Percentiles rank a stretch among this genome's conserved stretches.
phyloP scores from a whole-genome alignment of 2,797 vertebrate species.

The Pseudocheirus occidentalis region DNA sequence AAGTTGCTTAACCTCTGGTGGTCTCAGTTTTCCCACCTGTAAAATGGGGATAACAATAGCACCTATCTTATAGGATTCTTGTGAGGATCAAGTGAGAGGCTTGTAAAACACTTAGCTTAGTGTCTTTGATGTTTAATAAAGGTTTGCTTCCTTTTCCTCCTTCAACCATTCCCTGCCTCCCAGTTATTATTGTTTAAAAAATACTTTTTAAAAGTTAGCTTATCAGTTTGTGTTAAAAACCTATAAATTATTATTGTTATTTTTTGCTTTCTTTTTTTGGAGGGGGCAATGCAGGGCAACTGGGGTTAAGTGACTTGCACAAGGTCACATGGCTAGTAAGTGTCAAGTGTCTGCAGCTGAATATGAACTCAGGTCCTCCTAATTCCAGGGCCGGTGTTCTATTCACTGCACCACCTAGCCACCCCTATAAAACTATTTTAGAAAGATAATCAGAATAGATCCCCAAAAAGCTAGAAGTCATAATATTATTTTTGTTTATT shows the following conservation, averaged over 20 bases:
- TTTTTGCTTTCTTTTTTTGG: no score
- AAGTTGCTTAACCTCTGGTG: neutral
- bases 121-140: neutral
- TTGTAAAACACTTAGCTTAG: neutral
- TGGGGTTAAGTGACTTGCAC: no score
- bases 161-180: neutral
- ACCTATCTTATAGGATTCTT: neutral
- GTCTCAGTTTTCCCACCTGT: neutral
- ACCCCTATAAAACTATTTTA: neutral
- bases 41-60: neutral
- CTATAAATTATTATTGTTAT: neutral
- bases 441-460: slow-evolving; percentile 24
- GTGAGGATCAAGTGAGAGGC: neutral
- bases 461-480: neutral
- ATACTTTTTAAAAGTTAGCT: neutral
- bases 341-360: no score
- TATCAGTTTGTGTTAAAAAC: neutral
- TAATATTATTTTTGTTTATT: neutral
- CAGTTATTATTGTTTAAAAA: neutral
- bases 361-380: no score
- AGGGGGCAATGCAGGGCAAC: no score
- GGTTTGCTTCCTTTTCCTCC: neutral
- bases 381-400: no score
- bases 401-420: no score
- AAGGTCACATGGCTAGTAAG: no score